Percentiles rank a stretch among this genome's conserved stretches.
Conservation (phyloP, 2,113 vertebrate species). For the Oncorhynchus masou region DNA sequence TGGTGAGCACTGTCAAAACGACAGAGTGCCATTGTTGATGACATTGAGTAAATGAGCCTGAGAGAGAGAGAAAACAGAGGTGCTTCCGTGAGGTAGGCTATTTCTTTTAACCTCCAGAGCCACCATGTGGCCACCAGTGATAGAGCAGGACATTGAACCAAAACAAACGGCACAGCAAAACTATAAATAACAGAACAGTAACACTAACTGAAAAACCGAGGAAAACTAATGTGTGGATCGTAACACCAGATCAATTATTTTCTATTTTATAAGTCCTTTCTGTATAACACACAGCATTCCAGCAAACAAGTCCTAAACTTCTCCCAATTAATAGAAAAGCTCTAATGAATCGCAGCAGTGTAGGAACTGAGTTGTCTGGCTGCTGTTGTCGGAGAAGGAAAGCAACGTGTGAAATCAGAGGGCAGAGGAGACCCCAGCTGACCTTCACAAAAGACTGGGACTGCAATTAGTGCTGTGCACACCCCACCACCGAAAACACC, state of each 20-base stretch:
- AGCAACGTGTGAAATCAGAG: conserved; percentile 37
- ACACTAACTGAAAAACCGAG: conserved; percentile 18
- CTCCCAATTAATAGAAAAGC: conserved; percentile 57
- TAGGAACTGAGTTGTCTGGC: conserved; percentile 38
- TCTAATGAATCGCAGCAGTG: conserved; percentile 39
- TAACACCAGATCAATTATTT: conserved; percentile 50
- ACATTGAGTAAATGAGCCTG: conserved; percentile 12
- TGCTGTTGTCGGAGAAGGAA: conserved; percentile 20
- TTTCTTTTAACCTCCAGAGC: conserved; percentile 75
- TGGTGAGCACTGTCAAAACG: conserved; percentile 18
- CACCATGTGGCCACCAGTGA: conserved; percentile 72
- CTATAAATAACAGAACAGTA: conserved; percentile 20
- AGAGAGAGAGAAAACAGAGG: not conserved
- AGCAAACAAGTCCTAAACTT: conserved; percentile 44
- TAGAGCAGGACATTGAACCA: not conserved
- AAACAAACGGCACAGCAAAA: conserved; percentile 7
- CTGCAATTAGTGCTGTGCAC: conserved; percentile 69
- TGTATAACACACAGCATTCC: conserved; percentile 26
- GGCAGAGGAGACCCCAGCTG: conserved; percentile 32
- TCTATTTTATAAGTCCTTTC: conserved; percentile 11
- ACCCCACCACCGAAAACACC: conserved; percentile 56
- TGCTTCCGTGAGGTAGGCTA: not conserved
- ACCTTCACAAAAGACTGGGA: conserved; percentile 67
- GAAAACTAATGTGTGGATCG: conserved; percentile 23
- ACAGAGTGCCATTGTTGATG: conserved; percentile 16